Percentiles rank a stretch among this genome's conserved stretches.
These are phyloP conservation scores for Pitangus sulphuratus DNA, from an alignment of 2,797 vertebrate species.

Conservation along the genomic window DNA sequence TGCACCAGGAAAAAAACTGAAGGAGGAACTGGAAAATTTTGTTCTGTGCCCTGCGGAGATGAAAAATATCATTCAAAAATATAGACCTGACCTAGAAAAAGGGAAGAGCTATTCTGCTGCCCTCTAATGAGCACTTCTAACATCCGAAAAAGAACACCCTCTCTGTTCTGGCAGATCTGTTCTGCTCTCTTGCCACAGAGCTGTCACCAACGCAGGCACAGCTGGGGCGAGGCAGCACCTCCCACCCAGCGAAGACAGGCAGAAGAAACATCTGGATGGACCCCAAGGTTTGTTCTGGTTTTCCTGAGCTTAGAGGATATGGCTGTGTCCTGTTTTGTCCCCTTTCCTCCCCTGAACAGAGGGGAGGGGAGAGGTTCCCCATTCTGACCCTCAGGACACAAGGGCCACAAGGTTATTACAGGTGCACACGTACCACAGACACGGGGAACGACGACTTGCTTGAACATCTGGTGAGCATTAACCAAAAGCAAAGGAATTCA, in stretches of 20 bases:
- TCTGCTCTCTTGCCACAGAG: not conserved
- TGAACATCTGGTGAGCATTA: not conserved
- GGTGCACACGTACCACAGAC: not conserved
- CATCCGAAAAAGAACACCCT: not conserved
- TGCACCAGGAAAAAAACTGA: constrained; percentile 3
- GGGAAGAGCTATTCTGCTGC: constrained; percentile 51
- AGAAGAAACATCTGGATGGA: not conserved
- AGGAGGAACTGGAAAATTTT: constrained; percentile 8
- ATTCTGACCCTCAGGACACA: not conserved
- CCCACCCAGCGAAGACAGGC: not conserved
- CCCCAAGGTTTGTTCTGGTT: not conserved
- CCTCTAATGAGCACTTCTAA: constrained; percentile 58
- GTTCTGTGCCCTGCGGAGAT: not conserved
- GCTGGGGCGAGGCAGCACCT: not conserved
- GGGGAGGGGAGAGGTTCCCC: not conserved
- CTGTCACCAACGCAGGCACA: not conserved
- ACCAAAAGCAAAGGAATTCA: not conserved
- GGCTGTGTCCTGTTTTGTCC: not conserved
- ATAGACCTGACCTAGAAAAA: constrained; percentile 55
- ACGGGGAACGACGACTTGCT: not conserved
- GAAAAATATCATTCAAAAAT: constrained; percentile 15
- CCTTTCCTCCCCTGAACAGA: not conserved
- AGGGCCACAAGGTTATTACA: not conserved
- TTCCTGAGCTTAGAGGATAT: not conserved
- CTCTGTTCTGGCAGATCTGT: not conserved